Percentiles rank a stretch among this genome's conserved stretches.
phyloP scores from a whole-genome alignment of 1,140 invertebrate genomes.

The Nilaparvata lugens region DNA sequence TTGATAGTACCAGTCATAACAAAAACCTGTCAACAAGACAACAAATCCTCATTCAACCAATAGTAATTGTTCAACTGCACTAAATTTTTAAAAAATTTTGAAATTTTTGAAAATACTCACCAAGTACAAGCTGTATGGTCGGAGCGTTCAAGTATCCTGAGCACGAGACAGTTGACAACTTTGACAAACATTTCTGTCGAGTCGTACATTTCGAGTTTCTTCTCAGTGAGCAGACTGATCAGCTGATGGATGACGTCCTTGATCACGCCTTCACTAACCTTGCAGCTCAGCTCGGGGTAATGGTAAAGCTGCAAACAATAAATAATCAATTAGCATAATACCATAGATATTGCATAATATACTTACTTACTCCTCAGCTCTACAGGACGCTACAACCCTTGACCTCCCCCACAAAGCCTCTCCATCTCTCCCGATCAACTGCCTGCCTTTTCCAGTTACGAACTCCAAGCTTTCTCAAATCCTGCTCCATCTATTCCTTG shows the following conservation, averaged over 20 bases:
- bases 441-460: no score
- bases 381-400: no score
- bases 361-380: no score
- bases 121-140: conserved; percentile 27
- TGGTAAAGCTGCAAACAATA: conserved; percentile 20
- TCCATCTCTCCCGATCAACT: no score
- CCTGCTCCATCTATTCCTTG: no score
- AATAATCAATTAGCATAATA: not conserved
- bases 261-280: conserved; percentile 19
- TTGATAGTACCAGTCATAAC: not conserved
- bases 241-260: conserved; percentile 20
- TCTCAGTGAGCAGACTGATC: conserved; percentile 23
- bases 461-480: no score
- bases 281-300: conserved; percentile 17
- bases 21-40: no score
- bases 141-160: conserved; percentile 27
- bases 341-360: no score
- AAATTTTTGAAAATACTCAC: conserved; percentile 17
- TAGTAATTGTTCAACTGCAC: no score
- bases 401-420: no score
- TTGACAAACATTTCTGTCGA: conserved; percentile 24
- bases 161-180: conserved; percentile 27
- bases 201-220: conserved; percentile 17
- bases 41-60: no score
- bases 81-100: no score